Conservation (phyloP, 2,797 vertebrate genomes). For the Passerculus sandwichensis region DNA sequence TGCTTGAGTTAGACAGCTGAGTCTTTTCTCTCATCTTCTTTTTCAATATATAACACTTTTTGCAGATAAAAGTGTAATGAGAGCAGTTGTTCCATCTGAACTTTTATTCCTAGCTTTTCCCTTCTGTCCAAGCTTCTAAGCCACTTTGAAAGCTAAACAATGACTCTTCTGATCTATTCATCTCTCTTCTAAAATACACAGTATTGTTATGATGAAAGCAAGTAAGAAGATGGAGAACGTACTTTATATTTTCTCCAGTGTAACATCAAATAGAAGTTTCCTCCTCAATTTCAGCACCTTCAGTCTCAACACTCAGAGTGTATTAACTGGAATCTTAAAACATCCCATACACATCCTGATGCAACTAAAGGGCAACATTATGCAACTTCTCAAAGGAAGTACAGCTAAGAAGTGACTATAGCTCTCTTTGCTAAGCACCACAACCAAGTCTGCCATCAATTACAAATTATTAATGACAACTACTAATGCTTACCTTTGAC, state of each 20-base stretch:
- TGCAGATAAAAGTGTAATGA: neutral
- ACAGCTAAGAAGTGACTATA: neutral
- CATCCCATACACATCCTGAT: neutral
- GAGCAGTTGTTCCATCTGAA: constrained; percentile 13
- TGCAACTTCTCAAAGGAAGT: neutral
- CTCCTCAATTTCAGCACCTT: neutral
- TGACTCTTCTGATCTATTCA: neutral
- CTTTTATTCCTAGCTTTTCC: neutral
- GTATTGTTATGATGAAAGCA: neutral
- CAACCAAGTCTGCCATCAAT: neutral
- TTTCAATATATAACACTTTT: neutral
- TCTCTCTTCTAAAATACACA: neutral
- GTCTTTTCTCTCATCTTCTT: neutral
- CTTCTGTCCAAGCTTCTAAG: neutral
- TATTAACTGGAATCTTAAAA: neutral
- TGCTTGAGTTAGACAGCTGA: neutral
- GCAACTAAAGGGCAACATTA: neutral
- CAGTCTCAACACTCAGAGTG: neutral
- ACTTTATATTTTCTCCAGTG: neutral
- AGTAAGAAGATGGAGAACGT: neutral
- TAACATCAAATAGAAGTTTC: neutral
- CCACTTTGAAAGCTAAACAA: constrained; percentile 4
- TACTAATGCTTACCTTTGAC: constrained; percentile 88
- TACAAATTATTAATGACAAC: neutral
- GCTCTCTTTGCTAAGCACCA: neutral